Evolutionary conservation across 1,140 invertebrate genomes (phyloP), one percentile per base, ranked within the genome.

Genomic region (Sycophila sp.): DNA sequence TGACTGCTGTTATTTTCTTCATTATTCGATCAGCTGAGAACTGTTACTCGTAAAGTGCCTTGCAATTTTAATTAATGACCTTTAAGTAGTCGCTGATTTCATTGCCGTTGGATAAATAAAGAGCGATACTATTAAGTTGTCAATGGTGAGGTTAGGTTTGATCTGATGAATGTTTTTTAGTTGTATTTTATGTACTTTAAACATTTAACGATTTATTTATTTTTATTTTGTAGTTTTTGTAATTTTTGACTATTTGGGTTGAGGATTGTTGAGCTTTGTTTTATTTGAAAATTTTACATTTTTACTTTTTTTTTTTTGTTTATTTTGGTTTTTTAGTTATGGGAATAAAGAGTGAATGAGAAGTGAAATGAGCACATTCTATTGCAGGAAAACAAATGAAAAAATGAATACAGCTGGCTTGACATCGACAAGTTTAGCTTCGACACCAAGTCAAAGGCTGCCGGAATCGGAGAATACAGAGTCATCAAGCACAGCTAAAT

Each of bases 371-470:
- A 6, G 8, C 24, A 10, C 11, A 22, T 47, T 47, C 17, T 22
- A 19, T 69, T 59, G 6, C 19, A 66, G 40, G 24, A 56, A 69
- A 75, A 72, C 64, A 75, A 72, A 28, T 59, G 49, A 73, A 81
- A 79, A 73, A 66, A 86, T 85, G 83, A 85, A 85, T 74, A 73
- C 80, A 10, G 77, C 82, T 40, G 65, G 80, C 45, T 49, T 85
- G 28, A 82, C 85, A 5, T 76, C 85, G 24, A 76, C 71, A 49
- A 81, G 78, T 65, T 78, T 84, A 42, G 80, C 76, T 22, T 77
- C 80, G 42, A 81, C 84, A 19, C 74, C 80, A 8, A 76, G 75
- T 6, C 82, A 84, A 58, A 78, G 80, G 75, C 73, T 77, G 13
- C 55, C 77, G 2, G 81, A 84, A 65, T 79, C 83, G 4, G 81